Evolutionary conservation across 2,888 invertebrate genomes (phyloP).

Genomic region (Limnephilus auricula): DNA sequence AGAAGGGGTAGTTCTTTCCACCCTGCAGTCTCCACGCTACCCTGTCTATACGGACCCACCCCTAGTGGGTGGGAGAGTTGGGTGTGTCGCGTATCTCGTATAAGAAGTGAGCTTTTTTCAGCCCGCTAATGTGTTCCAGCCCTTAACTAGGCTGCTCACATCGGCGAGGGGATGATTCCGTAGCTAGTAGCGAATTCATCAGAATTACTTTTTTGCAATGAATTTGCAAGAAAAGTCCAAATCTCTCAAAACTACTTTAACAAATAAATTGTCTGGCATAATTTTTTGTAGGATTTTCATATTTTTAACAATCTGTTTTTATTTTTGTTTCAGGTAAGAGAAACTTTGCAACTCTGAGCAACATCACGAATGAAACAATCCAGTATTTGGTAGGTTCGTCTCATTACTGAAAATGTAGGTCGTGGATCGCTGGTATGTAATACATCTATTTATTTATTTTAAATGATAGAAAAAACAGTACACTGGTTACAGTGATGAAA

Average conservation of each 20-base stretch:
- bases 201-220: no score
- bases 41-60: neutral
- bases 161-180: neutral
- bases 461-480: no score
- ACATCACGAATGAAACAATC: neutral
- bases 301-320: neutral
- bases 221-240: no score
- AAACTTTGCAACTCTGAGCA: neutral
- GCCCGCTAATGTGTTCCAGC: neutral
- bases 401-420: neutral
- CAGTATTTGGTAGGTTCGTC: neutral
- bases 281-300: neutral
- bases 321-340: neutral
- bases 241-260: no score
- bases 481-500: no score
- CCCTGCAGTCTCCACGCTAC: neutral
- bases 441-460: no score
- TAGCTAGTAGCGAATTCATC: neutral
- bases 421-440: neutral
- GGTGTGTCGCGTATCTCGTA: neutral
- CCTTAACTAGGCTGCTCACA: neutral
- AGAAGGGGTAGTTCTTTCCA: neutral
- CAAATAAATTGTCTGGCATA: no score
- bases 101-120: neutral
- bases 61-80: neutral